A percentile compares a stretch with the other conserved stretches of the same genome.
Conservation (phyloP, 2,797 vertebrate species). For the Mus minutoides region DNA sequence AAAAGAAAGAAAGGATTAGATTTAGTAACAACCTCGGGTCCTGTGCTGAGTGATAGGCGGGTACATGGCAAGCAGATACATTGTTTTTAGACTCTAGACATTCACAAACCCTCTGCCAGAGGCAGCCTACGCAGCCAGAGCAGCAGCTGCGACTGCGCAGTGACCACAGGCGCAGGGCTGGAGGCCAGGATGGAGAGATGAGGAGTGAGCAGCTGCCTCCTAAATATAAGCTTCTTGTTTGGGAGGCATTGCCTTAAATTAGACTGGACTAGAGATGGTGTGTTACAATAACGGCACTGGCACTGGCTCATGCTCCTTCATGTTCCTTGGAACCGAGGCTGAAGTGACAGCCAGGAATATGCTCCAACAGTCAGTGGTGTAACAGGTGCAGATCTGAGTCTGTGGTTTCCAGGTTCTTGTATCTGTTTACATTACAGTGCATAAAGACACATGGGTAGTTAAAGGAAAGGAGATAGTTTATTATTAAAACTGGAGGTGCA, state of each 20-base stretch:
- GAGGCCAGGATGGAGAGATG: background rate
- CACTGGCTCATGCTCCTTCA: background rate
- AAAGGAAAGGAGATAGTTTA: background rate
- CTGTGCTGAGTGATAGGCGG: background rate
- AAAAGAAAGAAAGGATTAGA: background rate
- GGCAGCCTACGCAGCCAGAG: background rate
- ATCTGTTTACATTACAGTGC: background rate
- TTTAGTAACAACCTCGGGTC: background rate
- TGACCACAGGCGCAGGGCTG: background rate
- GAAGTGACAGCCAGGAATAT: background rate
- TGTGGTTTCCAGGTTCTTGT: background rate
- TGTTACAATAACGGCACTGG: background rate
- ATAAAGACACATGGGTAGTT: background rate
- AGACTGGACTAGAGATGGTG: background rate
- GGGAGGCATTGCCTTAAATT: slow-evolving; percentile 58
- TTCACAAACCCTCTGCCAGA: background rate
- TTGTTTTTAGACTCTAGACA: fast-evolving
- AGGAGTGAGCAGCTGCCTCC: slow-evolving; percentile 46
- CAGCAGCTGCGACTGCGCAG: background rate
- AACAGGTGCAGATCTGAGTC: background rate
- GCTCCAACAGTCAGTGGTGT: too few relatives aligned
- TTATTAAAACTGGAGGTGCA: background rate
- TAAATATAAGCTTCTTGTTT: slow-evolving; percentile 57
- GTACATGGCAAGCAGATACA: background rate
- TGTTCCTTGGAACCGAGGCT: slow-evolving; percentile 9